Percentiles rank a stretch among this genome's conserved stretches.
phyloP scores from a whole-genome alignment of 2,888 invertebrate species.

The Lypha dubia region DNA sequence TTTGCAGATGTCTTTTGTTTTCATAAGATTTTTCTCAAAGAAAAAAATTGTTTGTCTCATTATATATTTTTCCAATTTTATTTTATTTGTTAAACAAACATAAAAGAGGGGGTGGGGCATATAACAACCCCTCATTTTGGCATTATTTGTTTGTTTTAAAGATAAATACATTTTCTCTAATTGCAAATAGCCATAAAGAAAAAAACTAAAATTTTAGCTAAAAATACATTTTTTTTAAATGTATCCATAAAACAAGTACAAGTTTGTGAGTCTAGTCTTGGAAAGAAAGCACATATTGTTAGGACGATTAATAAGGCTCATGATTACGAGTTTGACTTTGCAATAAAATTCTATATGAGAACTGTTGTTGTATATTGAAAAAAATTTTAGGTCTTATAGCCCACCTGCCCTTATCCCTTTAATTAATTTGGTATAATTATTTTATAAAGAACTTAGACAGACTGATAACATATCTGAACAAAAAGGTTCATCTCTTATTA shows the following conservation, averaged over 20 bases:
- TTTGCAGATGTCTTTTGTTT: constrained; percentile 7
- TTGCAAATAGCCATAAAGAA: constrained; percentile 35
- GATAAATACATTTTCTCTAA: constrained; percentile 32
- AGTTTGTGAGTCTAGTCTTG: no score
- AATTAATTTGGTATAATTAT: no score
- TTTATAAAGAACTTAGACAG: no score
- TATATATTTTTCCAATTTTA: constrained; percentile 38
- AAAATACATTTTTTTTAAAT: constrained; percentile 13
- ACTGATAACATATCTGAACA: no score
- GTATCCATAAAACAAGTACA: neutral
- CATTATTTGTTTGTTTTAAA: constrained; percentile 5
- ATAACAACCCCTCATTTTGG: constrained; percentile 11
- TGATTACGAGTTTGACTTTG: no score
- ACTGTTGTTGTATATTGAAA: no score
- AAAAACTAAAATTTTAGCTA: constrained; percentile 15
- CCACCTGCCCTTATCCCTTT: no score
- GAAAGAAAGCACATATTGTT: neutral
- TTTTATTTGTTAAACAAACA: constrained; percentile 4
- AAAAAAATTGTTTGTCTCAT: constrained; percentile 44
- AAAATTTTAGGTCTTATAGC: no score
- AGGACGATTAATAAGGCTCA: no score
- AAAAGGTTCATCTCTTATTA: no score
- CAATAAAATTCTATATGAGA: no score
- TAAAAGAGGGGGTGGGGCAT: constrained; percentile 23
- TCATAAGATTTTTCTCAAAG: constrained; percentile 36